A percentile compares a stretch with the other conserved stretches of the same genome.
Conservation (phyloP, 2,888 invertebrate genomes). For the Leucozona laternaria region DNA sequence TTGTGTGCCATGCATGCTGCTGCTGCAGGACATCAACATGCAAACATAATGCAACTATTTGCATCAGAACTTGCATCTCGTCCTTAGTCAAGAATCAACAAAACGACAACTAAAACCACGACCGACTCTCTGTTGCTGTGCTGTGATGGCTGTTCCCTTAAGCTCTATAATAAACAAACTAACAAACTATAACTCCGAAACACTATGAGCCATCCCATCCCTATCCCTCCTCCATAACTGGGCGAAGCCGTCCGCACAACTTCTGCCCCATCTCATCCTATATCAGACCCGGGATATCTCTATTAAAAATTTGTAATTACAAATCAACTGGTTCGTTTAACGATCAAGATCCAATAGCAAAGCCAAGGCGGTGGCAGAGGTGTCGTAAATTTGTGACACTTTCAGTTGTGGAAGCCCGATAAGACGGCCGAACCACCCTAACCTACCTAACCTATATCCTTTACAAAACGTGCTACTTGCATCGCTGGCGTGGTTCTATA, state of each 20-base stretch:
- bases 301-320: conserved; percentile 74
- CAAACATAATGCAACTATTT: conserved; percentile 49
- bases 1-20: background rate
- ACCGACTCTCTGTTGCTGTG: background rate
- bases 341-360: conserved; percentile 68
- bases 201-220: conserved; percentile 17
- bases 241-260: conserved; percentile 14
- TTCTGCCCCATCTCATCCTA: background rate
- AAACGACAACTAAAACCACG: background rate
- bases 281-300: conserved; percentile 36
- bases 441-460: background rate
- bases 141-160: conserved; percentile 12
- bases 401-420: conserved; percentile 41
- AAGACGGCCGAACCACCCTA: too few relatives aligned
- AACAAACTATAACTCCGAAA: conserved; percentile 59
- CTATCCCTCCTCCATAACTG: conserved; percentile 5
- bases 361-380: background rate
- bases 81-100: conserved; percentile 32
- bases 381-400: conserved; percentile 73
- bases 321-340: conserved; percentile 74
- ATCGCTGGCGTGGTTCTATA: background rate
- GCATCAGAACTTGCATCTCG: conserved; percentile 39
- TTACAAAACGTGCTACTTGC: conserved; percentile 18
- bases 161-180: conserved; percentile 63
- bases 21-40: conserved; percentile 40